Percentiles rank a stretch among this genome's conserved stretches.
Conservation (phyloP, 1,140 invertebrate species). For the Sarcophaga bullata region DNA sequence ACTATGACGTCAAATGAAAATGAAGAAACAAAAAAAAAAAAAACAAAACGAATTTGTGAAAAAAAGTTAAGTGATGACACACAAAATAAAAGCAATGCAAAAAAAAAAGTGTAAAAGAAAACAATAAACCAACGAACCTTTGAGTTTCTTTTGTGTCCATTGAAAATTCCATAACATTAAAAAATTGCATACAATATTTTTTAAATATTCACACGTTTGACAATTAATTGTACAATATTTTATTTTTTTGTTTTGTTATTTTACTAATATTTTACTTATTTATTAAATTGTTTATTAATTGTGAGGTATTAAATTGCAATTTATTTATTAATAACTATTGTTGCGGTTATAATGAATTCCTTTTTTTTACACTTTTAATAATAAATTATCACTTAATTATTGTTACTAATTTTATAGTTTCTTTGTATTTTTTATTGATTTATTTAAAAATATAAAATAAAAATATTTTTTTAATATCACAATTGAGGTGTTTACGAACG, state of each 20-base stretch:
- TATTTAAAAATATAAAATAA: too few species aligned
- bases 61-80: background rate
- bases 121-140: constrained; percentile 50
- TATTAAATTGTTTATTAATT: too few species aligned
- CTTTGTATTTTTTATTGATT: too few species aligned
- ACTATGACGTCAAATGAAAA: too few species aligned
- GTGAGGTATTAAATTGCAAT: too few species aligned
- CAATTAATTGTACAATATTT: constrained; percentile 48
- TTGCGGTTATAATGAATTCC: background rate
- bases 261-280: background rate
- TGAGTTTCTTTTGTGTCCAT: constrained; percentile 65
- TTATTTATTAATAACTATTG: background rate
- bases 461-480: too few species aligned
- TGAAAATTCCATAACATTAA: constrained; percentile 65
- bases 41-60: background rate
- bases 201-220: constrained; percentile 58
- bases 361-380: background rate
- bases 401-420: too few species aligned
- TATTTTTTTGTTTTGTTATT: constrained; percentile 13
- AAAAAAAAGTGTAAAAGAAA: background rate
- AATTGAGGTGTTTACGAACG: too few species aligned
- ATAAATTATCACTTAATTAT: background rate
- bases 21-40: too few species aligned
- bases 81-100: background rate
- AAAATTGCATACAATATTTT: constrained; percentile 62